phyloP scores from a whole-genome alignment of 2,888 invertebrate species.

The Apotomis turbidana region DNA sequence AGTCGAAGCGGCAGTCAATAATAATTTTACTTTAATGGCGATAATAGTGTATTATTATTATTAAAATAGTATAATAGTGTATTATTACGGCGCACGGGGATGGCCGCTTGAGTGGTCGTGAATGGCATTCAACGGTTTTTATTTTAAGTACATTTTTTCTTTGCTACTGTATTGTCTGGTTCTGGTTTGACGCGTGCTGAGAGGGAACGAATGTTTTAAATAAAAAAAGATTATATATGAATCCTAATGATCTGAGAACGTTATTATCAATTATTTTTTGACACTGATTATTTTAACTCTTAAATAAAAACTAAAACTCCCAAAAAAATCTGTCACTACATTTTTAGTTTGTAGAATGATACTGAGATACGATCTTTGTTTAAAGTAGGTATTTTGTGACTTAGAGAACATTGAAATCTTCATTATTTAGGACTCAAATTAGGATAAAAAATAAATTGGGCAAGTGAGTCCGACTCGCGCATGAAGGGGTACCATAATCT shows the following conservation, averaged over 20 bases:
- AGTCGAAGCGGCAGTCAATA: constrained; percentile 62
- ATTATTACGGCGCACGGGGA: constrained; percentile 76
- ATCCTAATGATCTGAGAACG: not conserved
- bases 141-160: constrained; percentile 54
- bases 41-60: constrained; percentile 76
- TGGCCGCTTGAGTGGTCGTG: constrained; percentile 76
- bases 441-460: too few relatives aligned
- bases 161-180: constrained; percentile 47
- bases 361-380: too few relatives aligned
- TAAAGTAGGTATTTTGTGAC: too few relatives aligned
- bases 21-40: constrained; percentile 74
- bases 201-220: constrained; percentile 22
- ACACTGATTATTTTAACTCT: too few relatives aligned
- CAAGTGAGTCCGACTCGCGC: too few relatives aligned
- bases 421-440: too few relatives aligned
- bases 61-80: constrained; percentile 65
- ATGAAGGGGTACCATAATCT: too few relatives aligned
- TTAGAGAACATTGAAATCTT: too few relatives aligned
- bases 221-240: constrained; percentile 10
- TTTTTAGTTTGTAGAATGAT: too few relatives aligned
- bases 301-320: too few relatives aligned
- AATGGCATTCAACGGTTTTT: constrained; percentile 73
- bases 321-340: too few relatives aligned
- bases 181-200: constrained; percentile 41
- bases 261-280: not conserved